A percentile compares a stretch with the other conserved stretches of the same genome.
Evolutionary conservation across 1,140 invertebrate genomes (phyloP).

Genomic region (Mesaphorura yosii): DNA sequence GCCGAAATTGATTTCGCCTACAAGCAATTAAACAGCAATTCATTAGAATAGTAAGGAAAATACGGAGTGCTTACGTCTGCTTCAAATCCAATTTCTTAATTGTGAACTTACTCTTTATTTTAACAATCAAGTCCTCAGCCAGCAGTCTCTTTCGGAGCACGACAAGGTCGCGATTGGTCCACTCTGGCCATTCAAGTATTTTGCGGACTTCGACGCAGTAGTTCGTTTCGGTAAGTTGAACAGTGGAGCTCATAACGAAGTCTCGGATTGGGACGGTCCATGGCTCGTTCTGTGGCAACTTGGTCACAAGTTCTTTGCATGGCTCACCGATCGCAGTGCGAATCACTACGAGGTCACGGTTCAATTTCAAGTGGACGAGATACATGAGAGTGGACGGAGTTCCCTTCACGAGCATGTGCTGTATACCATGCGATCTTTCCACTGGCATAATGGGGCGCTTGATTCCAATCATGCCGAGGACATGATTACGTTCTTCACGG

Average conservation of each 20-base stretch:
- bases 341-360: background rate
- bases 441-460: slow-evolving; percentile 15
- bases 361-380: slow-evolving; percentile 7
- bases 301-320: slow-evolving; percentile 18
- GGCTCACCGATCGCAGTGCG: slow-evolving; percentile 18
- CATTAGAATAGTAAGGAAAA: background rate
- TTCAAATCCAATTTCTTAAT: background rate
- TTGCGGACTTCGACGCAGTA: slow-evolving; percentile 16
- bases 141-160: slow-evolving; percentile 20
- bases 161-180: slow-evolving; percentile 17
- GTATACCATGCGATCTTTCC: background rate
- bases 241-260: slow-evolving; percentile 9
- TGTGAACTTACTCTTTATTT: too few relatives aligned
- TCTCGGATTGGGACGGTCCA: slow-evolving; percentile 19
- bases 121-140: slow-evolving; percentile 12
- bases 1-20: slow-evolving; percentile 12
- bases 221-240: slow-evolving; percentile 9
- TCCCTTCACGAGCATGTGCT: slow-evolving; percentile 13
- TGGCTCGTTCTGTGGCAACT: slow-evolving; percentile 5
- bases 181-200: slow-evolving; percentile 6
- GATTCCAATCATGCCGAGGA: slow-evolving; percentile 23
- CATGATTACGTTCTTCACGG: background rate
- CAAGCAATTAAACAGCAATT: background rate
- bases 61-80: background rate
- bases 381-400: slow-evolving; percentile 16